Percentiles rank a stretch among this genome's conserved stretches.
Conservation (phyloP, 2,888 invertebrate genomes). For the Chloroclystis v-ata region DNA sequence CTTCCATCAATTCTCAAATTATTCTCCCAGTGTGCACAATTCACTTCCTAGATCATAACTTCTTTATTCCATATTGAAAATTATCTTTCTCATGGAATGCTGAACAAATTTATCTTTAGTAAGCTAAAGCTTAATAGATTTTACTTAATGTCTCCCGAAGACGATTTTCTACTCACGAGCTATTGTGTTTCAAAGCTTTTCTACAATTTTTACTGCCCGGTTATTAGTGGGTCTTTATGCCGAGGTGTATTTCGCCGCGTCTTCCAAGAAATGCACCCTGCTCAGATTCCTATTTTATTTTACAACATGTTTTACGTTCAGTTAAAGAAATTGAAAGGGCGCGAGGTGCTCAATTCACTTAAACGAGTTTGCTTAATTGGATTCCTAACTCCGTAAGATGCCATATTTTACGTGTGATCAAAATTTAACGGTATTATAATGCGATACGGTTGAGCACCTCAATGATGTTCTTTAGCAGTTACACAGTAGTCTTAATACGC, state of each 20-base stretch:
- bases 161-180: conserved; percentile 5
- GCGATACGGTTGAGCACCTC: too few species aligned
- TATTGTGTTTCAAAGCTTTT: conserved; percentile 10
- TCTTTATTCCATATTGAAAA: too few species aligned
- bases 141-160: conserved; percentile 1
- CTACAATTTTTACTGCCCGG: conserved; percentile 5
- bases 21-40: too few species aligned
- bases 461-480: too few species aligned
- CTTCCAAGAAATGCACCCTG: conserved; percentile 3
- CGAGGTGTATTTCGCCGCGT: conserved; percentile 2
- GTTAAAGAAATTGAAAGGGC: neutral
- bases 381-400: too few species aligned
- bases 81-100: too few species aligned
- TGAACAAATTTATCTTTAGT: too few species aligned
- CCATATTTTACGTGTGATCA: too few species aligned
- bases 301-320: conserved; percentile 3
- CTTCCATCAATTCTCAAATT: too few species aligned
- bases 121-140: too few species aligned
- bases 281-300: neutral
- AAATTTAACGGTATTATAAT: too few species aligned
- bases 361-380: neutral
- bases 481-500: neutral
- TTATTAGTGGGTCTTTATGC: conserved; percentile 1
- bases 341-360: neutral
- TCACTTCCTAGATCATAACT: too few species aligned